These are phyloP conservation scores for Myotis brandtii DNA, from an alignment of 2,113 vertebrate species.

Conservation along the genomic window DNA sequence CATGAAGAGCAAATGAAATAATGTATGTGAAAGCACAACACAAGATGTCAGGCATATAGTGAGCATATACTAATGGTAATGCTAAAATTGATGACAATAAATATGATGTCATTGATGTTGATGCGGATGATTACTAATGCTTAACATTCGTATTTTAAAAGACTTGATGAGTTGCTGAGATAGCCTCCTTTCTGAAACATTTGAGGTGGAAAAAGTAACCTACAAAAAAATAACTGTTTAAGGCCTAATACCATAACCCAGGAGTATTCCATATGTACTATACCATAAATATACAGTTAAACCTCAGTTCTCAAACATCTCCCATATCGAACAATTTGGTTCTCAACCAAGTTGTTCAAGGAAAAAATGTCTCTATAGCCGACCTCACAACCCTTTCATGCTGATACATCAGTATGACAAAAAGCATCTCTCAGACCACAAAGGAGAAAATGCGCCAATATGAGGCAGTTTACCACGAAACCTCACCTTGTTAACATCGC, in stretches of 20 bases:
- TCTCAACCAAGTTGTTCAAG: no score
- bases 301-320: no score
- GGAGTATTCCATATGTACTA: conserved; percentile 14
- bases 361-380: no score
- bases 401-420: no score
- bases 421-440: no score
- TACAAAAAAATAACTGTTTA: conserved; percentile 23
- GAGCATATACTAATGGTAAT: not conserved
- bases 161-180: not conserved
- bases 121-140: conserved; percentile 15
- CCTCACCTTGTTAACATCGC: no score
- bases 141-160: conserved; percentile 41
- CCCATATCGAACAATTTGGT: no score
- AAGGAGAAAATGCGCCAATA: no score
- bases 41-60: not conserved
- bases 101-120: conserved; percentile 13
- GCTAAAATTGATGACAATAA: not conserved
- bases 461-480: no score
- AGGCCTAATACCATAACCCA: not conserved
- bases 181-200: conserved; percentile 32
- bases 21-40: not conserved
- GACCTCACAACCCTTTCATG: no score
- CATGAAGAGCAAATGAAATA: not conserved
- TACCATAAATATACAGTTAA: not conserved
- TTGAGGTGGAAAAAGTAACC: conserved; percentile 46